phyloP scores from a whole-genome alignment of 2,888 invertebrate genomes.

The Synanthedon vespiformis region DNA sequence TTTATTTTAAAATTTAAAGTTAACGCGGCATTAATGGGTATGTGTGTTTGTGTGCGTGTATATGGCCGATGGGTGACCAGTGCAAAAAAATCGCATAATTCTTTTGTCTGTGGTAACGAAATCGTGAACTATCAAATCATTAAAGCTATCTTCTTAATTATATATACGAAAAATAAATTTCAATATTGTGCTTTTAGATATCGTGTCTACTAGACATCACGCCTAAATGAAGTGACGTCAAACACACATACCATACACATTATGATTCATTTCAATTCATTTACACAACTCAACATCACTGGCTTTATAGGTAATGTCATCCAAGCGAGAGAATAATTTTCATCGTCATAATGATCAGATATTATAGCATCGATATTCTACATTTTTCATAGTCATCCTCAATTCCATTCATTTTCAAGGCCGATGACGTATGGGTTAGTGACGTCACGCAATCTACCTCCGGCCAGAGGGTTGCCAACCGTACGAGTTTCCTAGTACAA shows the following conservation, averaged over 20 bases:
- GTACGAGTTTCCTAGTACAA: constrained; percentile 9
- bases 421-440: constrained; percentile 30
- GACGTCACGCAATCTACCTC: constrained; percentile 8
- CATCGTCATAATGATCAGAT: constrained; percentile 3
- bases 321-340: neutral
- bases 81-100: neutral
- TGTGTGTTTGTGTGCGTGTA: neutral
- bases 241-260: too few relatives aligned
- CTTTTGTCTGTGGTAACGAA: too few relatives aligned
- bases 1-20: constrained; percentile 3
- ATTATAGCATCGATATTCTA: constrained; percentile 3
- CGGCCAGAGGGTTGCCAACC: constrained; percentile 5
- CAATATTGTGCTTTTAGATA: too few relatives aligned
- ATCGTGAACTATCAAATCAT: too few relatives aligned
- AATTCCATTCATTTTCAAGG: constrained; percentile 16
- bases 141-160: too few relatives aligned
- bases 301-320: too few relatives aligned
- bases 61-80: neutral
- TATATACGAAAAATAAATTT: too few relatives aligned
- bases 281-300: too few relatives aligned
- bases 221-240: too few relatives aligned
- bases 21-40: neutral
- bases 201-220: too few relatives aligned
- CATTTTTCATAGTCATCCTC: constrained; percentile 14
- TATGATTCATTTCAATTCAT: too few relatives aligned